Percentiles rank a stretch among this genome's conserved stretches.
Evolutionary conservation across 2,113 vertebrate genomes (phyloP).

Genomic region (Perca flavescens): DNA sequence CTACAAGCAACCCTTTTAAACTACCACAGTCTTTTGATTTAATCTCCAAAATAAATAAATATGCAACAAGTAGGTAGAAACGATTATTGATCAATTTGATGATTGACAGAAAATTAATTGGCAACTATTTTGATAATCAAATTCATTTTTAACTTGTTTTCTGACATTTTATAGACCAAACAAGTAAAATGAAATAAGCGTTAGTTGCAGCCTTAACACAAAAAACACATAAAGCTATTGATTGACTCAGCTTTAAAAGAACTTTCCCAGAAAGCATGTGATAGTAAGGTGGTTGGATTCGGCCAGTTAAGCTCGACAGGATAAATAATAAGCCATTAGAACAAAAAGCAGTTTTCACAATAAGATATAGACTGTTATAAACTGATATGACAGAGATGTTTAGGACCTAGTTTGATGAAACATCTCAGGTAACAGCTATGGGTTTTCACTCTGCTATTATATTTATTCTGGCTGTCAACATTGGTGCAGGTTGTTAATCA

Average conservation of each 20-base stretch:
- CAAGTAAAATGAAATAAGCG: background rate
- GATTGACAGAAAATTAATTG: background rate
- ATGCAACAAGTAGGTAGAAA: background rate
- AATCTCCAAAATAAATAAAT: background rate
- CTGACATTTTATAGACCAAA: background rate
- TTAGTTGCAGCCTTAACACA: background rate
- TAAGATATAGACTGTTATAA: background rate
- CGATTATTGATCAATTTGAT: background rate
- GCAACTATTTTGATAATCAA: background rate
- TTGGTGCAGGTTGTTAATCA: constrained; percentile 23
- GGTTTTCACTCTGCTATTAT: background rate
- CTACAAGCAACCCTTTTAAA: background rate
- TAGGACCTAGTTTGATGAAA: constrained; percentile 1
- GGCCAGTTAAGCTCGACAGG: background rate
- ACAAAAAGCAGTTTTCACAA: background rate
- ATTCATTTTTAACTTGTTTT: background rate
- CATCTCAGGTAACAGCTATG: background rate
- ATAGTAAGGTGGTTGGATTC: background rate
- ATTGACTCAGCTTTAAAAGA: background rate
- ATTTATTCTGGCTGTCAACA: constrained; percentile 6
- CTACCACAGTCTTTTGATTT: background rate
- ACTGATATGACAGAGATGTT: constrained; percentile 7
- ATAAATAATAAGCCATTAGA: constrained; percentile 1
- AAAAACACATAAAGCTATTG: background rate
- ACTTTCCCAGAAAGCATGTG: background rate